These are phyloP conservation scores for Lithophane ornitopus DNA, from an alignment of 2,888 invertebrate species.

Conservation along the genomic window DNA sequence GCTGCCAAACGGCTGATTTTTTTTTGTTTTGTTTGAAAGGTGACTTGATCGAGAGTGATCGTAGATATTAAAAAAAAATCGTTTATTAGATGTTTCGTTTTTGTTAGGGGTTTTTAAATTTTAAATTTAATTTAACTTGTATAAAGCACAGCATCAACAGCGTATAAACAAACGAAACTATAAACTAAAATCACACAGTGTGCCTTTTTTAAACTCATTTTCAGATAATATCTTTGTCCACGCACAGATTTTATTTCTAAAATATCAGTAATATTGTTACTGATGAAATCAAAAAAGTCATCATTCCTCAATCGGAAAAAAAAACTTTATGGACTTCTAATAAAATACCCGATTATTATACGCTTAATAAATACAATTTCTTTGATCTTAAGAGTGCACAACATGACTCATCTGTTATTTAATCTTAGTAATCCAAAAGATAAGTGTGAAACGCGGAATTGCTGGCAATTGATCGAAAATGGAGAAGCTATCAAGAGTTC, in stretches of 20 bases:
- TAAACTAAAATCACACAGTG: background rate
- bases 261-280: too few species aligned
- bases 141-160: background rate
- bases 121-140: too few species aligned
- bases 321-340: constrained; percentile 1
- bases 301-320: background rate
- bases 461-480: constrained; percentile 53
- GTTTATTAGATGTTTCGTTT: too few species aligned
- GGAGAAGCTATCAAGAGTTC: constrained; percentile 39
- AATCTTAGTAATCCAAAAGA: constrained; percentile 32
- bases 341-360: constrained; percentile 11
- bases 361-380: constrained; percentile 7
- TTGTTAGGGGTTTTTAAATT: too few species aligned
- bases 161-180: background rate
- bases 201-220: too few species aligned
- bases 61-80: too few species aligned
- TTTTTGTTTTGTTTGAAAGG: too few species aligned
- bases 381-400: background rate
- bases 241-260: background rate
- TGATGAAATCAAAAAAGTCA: background rate
- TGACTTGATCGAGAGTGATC: too few species aligned
- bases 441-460: constrained; percentile 59
- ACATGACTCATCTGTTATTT: constrained; percentile 38
- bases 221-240: background rate
- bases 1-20: too few species aligned